Percentiles rank a stretch among this genome's conserved stretches.
These are phyloP conservation scores for Ibidorhyncha struthersii DNA, from an alignment of 2,113 vertebrate species.

Conservation along the genomic window DNA sequence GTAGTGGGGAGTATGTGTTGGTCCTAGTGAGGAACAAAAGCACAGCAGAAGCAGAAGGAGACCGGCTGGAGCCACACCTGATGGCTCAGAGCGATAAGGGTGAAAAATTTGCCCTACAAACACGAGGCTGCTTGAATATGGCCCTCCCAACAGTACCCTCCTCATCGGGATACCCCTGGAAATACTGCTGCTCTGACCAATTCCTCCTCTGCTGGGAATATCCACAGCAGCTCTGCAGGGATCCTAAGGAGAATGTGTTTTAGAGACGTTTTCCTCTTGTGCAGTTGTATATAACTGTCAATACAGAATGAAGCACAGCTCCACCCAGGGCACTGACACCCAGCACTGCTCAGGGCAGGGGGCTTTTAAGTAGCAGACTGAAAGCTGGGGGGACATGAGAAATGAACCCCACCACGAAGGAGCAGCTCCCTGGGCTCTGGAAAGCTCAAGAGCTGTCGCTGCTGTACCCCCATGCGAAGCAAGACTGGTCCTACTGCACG, in stretches of 20 bases:
- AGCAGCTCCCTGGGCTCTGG: background rate
- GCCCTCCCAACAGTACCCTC: background rate
- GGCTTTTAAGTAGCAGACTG: background rate
- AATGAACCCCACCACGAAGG: background rate
- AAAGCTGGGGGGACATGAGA: background rate
- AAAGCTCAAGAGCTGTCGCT: background rate
- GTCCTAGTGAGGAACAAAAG: background rate
- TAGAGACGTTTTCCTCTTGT: accelerated
- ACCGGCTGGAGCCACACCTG: background rate
- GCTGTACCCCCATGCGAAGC: accelerated
- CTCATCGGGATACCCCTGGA: background rate
- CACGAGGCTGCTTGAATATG: accelerated
- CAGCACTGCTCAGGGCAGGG: background rate
- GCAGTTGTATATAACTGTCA: accelerated
- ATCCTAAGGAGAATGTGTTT: background rate
- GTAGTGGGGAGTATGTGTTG: background rate
- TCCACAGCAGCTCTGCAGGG: background rate
- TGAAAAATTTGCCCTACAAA: background rate
- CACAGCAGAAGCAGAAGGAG: background rate
- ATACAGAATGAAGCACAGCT: background rate
- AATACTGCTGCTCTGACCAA: background rate
- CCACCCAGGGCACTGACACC: background rate
- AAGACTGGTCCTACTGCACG: background rate
- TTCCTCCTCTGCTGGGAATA: background rate
- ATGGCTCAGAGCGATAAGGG: background rate